Evolutionary conservation across 2,797 vertebrate genomes (phyloP).

Genomic region (Ctenopoma multispine): DNA sequence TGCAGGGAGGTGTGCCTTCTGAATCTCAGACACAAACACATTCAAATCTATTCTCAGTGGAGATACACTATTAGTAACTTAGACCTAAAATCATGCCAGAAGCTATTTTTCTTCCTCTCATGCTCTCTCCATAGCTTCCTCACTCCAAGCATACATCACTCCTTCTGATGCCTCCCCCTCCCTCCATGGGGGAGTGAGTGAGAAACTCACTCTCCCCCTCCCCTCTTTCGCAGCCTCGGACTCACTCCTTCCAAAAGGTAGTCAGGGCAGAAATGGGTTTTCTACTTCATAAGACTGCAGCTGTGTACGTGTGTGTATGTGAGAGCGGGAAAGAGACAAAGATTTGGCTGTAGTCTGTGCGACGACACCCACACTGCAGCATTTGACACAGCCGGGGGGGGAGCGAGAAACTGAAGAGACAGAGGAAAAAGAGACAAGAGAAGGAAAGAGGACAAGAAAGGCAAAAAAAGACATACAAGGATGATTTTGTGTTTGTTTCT

Average conservation of each 20-base stretch:
- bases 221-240: background rate
- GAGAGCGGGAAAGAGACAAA: background rate
- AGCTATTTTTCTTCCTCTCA: slow-evolving; percentile 20
- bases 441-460: slow-evolving; percentile 17
- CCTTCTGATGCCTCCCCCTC: background rate
- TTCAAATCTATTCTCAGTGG: slow-evolving; percentile 7
- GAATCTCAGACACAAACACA: slow-evolving; percentile 19
- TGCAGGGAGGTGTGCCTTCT: slow-evolving; percentile 1
- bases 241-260: slow-evolving; percentile 37
- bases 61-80: slow-evolving; percentile 33
- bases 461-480: slow-evolving; percentile 1
- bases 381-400: slow-evolving; percentile 66
- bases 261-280: slow-evolving; percentile 50
- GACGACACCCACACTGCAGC: slow-evolving; percentile 69
- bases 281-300: slow-evolving; percentile 49
- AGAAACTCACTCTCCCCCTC: background rate
- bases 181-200: background rate
- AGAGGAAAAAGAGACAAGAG: background rate
- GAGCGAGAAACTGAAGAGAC: slow-evolving; percentile 26
- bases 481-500: slow-evolving; percentile 4
- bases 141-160: background rate
- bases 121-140: background rate
- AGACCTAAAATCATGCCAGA: slow-evolving; percentile 31
- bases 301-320: slow-evolving; percentile 28
- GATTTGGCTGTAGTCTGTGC: slow-evolving; percentile 49